Evolutionary conservation across 1,140 invertebrate genomes (phyloP).

Genomic region (silkworm (Bombyx mori)): ASM3026992v2 NC_085121.1:6450001-6450500

Average conservation of each 20-base stretch:
- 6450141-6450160: slow-evolving; percentile 75
- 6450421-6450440: no score
- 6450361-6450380: no score
- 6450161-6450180: slow-evolving; percentile 65
- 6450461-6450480: no score
- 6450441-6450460: no score
- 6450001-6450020: no score
- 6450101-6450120: slow-evolving; percentile 90
- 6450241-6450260: slow-evolving; percentile 85
- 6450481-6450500: no score
- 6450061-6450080: slow-evolving; percentile 30
- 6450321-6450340: slow-evolving; percentile 74
- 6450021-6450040: no score
- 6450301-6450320: slow-evolving; percentile 90
- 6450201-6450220: slow-evolving; percentile 85
- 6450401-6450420: no score
- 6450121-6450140: slow-evolving; percentile 88
- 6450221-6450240: slow-evolving; percentile 93
- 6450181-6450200: slow-evolving; percentile 87
- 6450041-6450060: no score
- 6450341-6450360: background rate
- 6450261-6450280: slow-evolving; percentile 77
- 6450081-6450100: slow-evolving; percentile 75
- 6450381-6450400: no score
- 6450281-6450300: slow-evolving; percentile 83